Base-by-base conservation (phyloP, 1,140 invertebrate species). In the Formica selysi region DNA sequence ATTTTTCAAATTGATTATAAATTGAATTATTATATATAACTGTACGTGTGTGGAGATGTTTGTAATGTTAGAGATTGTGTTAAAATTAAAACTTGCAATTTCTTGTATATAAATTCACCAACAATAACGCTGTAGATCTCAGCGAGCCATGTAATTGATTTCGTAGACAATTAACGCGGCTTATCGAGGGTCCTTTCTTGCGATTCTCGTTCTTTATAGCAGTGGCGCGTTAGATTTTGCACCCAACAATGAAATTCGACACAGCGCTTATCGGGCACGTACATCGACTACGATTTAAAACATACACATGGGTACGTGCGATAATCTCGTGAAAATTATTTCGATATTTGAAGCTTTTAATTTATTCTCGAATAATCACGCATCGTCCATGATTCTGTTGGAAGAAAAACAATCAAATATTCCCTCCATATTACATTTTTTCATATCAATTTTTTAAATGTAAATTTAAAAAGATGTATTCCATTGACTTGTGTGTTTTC, bases 221-320 rank as follows among this genome's bases (percentile, higher is more conserved):
- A 62, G 54, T 7, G 61, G 29, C 70, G 19, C 32, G 48, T 48
- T 29, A 62, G 41, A 62, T 51, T 81, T 54, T 70, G 61, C 76
- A 36, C 5, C 44, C 41, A 19, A n/a, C 51, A 32, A 11, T 16
- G 62, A 80, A 76, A 86, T 78, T 86, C 76, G 61, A 78, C 29
- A 13, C 76, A 19, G 5, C 26, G 36, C 62, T 79, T 78, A 86
- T 78, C 73, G n/a, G 57, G 62, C 84, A 67, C 76, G 84, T 76
- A 78, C 61, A 85, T 85, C 73, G 51, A 26, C 61, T 22, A 38
- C 51, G 62, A 8, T 10, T 61, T 5, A 10, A 64, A 44, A 86
- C 29, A 54, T 3, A 57, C 38, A 22, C 32, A 74, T 29, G 48
- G 2, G 22, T 36, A 38, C 41, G 3, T 13, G 26, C 54, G 68